Conservation (phyloP, 2,113 vertebrate species). For the Mustela nigripes region DNA sequence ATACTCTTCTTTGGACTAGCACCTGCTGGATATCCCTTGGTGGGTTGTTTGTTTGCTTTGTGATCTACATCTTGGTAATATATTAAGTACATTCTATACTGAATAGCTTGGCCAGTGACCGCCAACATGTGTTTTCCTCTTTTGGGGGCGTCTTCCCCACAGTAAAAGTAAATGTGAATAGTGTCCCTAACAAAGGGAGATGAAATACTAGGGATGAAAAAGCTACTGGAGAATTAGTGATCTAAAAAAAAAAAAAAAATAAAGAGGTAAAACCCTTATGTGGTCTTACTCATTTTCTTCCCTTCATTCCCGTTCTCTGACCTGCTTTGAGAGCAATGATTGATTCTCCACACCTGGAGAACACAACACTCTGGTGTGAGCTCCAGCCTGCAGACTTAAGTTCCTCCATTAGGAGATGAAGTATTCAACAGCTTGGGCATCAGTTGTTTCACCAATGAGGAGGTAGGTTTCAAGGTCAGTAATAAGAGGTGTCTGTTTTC, state of each 20-base stretch:
- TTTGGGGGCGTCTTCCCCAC: background rate
- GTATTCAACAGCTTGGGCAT: background rate
- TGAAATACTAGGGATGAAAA: background rate
- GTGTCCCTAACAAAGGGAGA: background rate
- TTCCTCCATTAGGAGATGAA: background rate
- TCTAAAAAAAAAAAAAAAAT: background rate
- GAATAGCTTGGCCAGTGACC: background rate
- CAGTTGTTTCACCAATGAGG: background rate
- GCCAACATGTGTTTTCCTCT: background rate
- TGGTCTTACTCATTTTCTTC: background rate
- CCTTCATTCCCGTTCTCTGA: background rate
- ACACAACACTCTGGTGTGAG: background rate
- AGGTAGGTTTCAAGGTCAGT: background rate
- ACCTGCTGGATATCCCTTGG: background rate
- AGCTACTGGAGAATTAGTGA: background rate
- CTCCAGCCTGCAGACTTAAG: background rate
- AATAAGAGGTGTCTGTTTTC: background rate
- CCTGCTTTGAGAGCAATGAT: background rate
- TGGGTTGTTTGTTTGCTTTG: background rate
- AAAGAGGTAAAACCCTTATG: background rate
- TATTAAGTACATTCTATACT: background rate
- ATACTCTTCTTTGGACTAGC: background rate
- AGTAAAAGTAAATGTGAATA: background rate
- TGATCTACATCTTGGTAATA: background rate
- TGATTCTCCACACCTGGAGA: slow-evolving; percentile 37